Evolutionary conservation across 1,140 invertebrate species (phyloP), one percentile per base, ranked within the genome.

Genomic region (Micrasema minimum): DNA sequence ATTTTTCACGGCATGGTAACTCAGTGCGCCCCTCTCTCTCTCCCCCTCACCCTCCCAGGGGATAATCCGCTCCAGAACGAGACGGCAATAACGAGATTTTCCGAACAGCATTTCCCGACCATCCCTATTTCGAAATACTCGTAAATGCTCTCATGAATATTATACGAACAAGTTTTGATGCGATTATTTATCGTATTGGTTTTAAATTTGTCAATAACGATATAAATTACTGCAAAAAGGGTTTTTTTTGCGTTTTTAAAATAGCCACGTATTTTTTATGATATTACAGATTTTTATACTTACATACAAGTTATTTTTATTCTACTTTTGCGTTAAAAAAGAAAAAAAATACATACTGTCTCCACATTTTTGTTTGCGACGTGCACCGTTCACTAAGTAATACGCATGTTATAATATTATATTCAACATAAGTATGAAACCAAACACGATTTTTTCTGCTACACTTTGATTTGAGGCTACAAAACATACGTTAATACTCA

Each of bases 11-110:
- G n/a, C 35, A 20, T 16, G 55, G 55, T 59, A 14, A 37, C 14
- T 59, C 35, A 38, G 31, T 20, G 55, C 55, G 38, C 20, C 55
- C 35, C 51, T 14, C 16, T 55, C 51, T n/a, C 23, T n/a, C 51
- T 10, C 14, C n/a, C 4, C 26, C 26, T 7, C 7, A 31, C 26
- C 26, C 26, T 31, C 26, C 7, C 26, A 31, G 3, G 35, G 55
- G 55, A 1, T n/a, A 20, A 0, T 38, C 9, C 5, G 5, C 12
- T 1, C 11, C 11, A 22, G 35, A 38, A 20, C 14, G 26, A 59
- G 22, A 9, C 18, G 11, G 7, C 35, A n/a, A 59, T 59, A 41
- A 37, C 35, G 35, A 59, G 35, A 37, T 38, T 22, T 59, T 38
- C 12, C 10, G 35, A 59, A 18, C 14, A 48, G 18, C 16, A 45